These are phyloP conservation scores for Podarcis raffonei DNA, from an alignment of 2,113 vertebrate species.

Conservation along the genomic window DNA sequence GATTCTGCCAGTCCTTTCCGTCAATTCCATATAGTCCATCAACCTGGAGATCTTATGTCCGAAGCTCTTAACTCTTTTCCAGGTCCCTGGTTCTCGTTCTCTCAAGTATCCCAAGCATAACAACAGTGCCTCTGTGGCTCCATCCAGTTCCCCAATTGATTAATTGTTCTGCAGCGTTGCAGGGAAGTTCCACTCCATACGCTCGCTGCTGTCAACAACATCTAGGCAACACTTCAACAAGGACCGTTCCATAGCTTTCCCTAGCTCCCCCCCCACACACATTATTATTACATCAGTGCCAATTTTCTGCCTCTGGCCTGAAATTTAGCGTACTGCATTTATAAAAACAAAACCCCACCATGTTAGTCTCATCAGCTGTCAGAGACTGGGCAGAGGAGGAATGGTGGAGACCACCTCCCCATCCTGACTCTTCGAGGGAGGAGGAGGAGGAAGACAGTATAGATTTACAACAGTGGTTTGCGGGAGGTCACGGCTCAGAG, in stretches of 20 bases:
- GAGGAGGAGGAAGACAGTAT: too few relatives aligned
- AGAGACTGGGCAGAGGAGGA: too few relatives aligned
- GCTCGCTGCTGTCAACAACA: background rate
- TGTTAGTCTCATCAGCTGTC: too few relatives aligned
- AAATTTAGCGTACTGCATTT: background rate
- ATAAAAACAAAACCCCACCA: background rate
- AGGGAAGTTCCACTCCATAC: background rate
- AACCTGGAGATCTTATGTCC: too few relatives aligned
- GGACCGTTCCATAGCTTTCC: background rate
- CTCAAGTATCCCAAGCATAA: background rate
- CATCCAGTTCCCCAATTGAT: background rate
- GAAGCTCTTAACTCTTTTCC: too few relatives aligned
- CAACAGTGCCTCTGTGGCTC: background rate
- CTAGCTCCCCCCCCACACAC: too few relatives aligned
- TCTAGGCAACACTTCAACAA: background rate
- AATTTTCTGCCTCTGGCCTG: background rate
- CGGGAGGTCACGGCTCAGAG: too few relatives aligned
- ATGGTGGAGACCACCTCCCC: too few relatives aligned
- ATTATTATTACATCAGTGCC: background rate
- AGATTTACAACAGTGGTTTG: too few relatives aligned
- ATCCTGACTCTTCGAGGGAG: too few relatives aligned
- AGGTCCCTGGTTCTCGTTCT: accelerated
- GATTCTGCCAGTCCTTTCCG: too few relatives aligned
- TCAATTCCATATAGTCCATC: too few relatives aligned
- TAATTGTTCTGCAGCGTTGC: slow-evolving; percentile 5